Evolutionary conservation across 1,140 invertebrate genomes (phyloP).

Genomic region (Halyomorpha halys): DNA sequence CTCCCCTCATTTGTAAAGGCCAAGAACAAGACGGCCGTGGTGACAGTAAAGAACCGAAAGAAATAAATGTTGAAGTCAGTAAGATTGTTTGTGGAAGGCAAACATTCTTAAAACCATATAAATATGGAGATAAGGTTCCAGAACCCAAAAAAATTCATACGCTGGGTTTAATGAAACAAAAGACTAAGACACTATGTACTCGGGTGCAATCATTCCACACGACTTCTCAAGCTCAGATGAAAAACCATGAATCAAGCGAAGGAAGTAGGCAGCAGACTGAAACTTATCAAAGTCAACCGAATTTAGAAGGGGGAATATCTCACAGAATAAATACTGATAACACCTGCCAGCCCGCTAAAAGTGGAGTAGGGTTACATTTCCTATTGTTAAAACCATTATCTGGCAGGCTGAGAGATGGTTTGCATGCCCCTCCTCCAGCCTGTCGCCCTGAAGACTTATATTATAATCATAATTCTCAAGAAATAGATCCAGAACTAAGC

Average conservation of each 20-base stretch:
- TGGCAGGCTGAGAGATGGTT: neutral
- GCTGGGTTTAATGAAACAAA: too few relatives aligned
- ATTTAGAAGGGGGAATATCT: too few relatives aligned
- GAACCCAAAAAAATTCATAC: neutral
- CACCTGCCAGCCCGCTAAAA: neutral
- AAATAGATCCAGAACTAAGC: neutral
- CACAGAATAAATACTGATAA: too few relatives aligned
- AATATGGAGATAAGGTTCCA: neutral
- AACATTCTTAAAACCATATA: constrained; percentile 2
- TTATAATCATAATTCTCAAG: neutral
- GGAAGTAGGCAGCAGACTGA: too few relatives aligned
- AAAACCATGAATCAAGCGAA: too few relatives aligned
- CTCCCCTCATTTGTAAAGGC: neutral
- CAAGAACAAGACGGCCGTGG: neutral
- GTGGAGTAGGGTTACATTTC: neutral
- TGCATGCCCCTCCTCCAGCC: neutral
- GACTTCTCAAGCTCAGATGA: too few relatives aligned
- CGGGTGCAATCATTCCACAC: too few relatives aligned
- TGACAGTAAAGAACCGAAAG: neutral
- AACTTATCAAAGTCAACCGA: too few relatives aligned
- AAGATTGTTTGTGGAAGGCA: neutral
- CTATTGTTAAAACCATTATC: neutral
- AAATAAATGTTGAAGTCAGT: neutral
- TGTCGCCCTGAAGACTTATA: neutral
- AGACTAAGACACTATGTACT: too few relatives aligned